Evolutionary conservation across 2,113 vertebrate genomes (phyloP), one percentile per base, ranked within the genome.

Genomic region (Sinocyclocheilus rhinocerous): DNA sequence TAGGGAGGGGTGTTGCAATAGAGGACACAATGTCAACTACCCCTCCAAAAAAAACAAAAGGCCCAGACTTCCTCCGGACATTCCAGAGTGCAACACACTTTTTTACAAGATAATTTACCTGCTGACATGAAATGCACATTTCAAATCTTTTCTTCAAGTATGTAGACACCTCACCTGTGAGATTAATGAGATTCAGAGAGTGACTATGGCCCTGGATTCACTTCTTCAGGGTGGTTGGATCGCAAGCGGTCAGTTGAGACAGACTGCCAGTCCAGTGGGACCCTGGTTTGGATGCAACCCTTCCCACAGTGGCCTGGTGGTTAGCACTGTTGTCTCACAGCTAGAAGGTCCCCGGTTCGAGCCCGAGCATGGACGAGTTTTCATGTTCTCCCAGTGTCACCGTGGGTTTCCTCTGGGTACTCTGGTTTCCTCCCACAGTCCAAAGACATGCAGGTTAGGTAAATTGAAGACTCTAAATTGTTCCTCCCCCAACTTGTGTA

Each of bases 91-190:
- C 26, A 73, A 24, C 69, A 77, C 90, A 81, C 77, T 89, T 89
- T 92, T 92, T 87, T 3, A 1, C 4, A 1, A 76, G 87, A 83
- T 88, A 81, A 72, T 24, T 55, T 42, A 63, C 55, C n/a, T 39
- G 50, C 82, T 59, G 8, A 18, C 18, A 22, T 4, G 12, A 42
- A 24, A 24, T 36, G 76, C 73, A 72, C 87, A 84, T 16, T 0
- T 82, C 12, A 76, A 76, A 24, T 76, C 83, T 90, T 72, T 45
- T 88, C 84, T 79, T 87, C 63, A 81, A 52, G 1, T 10, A 20
- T 70, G 67, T 36, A 3, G 10, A 59, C 55, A 59, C 6, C 6
- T 20, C 55, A 57, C 55, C 7, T 55, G 52, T 55, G 52, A 55
- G 26, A 29, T 29, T 29, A 1, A 33, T 36, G 29, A 55, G 52